Percentiles rank a stretch among this genome's conserved stretches.
Conservation (phyloP, 2,113 vertebrate genomes). For the Leptobrachium leishanense region DNA sequence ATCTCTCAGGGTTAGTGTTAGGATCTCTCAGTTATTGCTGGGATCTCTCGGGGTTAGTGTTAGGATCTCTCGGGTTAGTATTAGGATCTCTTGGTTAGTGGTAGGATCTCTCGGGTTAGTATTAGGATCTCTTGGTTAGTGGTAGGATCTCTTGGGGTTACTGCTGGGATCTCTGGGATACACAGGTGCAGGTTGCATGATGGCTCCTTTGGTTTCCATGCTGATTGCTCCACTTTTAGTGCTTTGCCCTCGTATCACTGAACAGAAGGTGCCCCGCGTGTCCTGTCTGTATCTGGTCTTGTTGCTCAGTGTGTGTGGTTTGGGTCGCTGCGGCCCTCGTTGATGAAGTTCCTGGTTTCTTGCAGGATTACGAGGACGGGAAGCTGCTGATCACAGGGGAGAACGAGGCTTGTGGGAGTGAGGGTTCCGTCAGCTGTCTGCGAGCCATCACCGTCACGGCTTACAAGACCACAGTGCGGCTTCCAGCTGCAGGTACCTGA, state of each 20-base stretch:
- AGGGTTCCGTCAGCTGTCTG: slow-evolving; percentile 63
- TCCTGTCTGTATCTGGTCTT: not conserved
- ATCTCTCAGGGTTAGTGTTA: no score
- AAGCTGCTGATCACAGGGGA: slow-evolving; percentile 70
- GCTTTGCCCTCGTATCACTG: no score
- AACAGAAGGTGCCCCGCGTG: not conserved
- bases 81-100: no score
- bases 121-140: no score
- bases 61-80: no score
- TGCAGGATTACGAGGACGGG: slow-evolving; percentile 78
- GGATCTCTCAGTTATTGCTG: no score
- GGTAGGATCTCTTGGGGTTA: no score
- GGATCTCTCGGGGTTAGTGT: no score
- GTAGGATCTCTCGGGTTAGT: no score
- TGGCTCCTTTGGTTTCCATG: not conserved
- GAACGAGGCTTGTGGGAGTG: slow-evolving; percentile 60
- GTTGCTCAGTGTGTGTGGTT: not conserved
- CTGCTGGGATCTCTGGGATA: no score
- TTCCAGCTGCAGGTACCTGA: slow-evolving; percentile 75
- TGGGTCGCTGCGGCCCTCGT: not conserved
- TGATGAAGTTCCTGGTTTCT: not conserved
- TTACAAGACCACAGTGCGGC: slow-evolving; percentile 63
- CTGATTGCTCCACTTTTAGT: not conserved
- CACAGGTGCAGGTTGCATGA: no score
- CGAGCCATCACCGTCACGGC: slow-evolving; percentile 68